Evolutionary conservation across 2,113 vertebrate genomes (phyloP).

Genomic region (Meles meles): DNA sequence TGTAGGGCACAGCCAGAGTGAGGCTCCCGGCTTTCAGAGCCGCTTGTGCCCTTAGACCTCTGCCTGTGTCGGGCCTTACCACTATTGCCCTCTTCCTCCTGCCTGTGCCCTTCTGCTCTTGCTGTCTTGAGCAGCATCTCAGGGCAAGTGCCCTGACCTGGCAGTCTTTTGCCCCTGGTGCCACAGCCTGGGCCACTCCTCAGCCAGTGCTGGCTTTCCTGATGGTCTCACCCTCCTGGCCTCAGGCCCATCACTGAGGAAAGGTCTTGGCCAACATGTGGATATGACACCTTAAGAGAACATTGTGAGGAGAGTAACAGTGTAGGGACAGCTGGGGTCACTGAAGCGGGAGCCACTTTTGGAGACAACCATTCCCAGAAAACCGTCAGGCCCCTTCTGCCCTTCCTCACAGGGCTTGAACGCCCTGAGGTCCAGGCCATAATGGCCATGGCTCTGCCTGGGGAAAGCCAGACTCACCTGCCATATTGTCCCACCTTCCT

Average conservation of each 20-base stretch:
- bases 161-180: not conserved
- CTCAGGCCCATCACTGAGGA: not conserved
- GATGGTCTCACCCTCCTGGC: not conserved
- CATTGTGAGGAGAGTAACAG: not conserved
- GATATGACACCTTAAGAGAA: not conserved
- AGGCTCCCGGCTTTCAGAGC: not conserved
- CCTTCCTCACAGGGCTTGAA: not conserved
- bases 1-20: rapidly evolving
- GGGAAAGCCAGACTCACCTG: not conserved
- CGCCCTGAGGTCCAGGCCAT: not conserved
- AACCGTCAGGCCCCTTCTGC: not conserved
- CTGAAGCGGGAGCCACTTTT: not conserved
- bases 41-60: not conserved
- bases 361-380: conserved; percentile 32
- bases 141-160: not conserved
- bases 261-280: not conserved
- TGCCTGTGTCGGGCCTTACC: not conserved
- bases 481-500: not conserved
- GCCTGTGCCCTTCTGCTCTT: not conserved
- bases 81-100: not conserved
- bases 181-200: not conserved
- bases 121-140: not conserved
- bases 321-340: not conserved
- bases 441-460: not conserved
- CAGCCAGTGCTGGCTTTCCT: not conserved